Evolutionary conservation across 2,113 vertebrate genomes (phyloP).

Genomic region (Vidua macroura): DNA sequence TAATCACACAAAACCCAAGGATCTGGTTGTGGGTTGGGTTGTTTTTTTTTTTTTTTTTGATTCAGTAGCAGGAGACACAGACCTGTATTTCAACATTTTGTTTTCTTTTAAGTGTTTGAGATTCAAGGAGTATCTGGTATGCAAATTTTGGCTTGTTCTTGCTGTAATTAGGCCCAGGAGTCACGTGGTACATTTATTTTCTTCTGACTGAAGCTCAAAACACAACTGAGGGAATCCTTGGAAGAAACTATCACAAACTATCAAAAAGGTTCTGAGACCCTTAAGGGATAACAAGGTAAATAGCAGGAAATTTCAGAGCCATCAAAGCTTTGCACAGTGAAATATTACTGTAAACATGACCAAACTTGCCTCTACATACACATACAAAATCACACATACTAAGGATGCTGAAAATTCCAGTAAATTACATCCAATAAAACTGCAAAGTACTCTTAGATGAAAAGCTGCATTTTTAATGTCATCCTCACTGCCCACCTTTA

Average conservation of each 20-base stretch:
- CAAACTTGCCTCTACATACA: neutral
- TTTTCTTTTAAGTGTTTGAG: neutral
- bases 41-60: neutral
- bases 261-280: neutral
- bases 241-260: neutral
- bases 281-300: neutral
- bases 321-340: neutral
- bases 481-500: neutral
- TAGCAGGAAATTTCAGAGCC: neutral
- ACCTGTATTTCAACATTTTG: neutral
- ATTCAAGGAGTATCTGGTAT: neutral
- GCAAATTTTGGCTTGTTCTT: neutral
- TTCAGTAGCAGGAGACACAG: neutral
- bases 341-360: neutral
- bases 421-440: neutral
- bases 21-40: neutral
- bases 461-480: neutral
- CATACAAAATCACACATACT: rapidly evolving
- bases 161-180: neutral
- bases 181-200: neutral
- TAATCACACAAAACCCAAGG: neutral
- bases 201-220: neutral
- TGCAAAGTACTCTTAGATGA: neutral
- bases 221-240: neutral
- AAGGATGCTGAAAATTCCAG: neutral